These are phyloP conservation scores for Pristionchus pacificus DNA, from an alignment of 1,140 invertebrate genomes.

Conservation along the genomic window DNA sequence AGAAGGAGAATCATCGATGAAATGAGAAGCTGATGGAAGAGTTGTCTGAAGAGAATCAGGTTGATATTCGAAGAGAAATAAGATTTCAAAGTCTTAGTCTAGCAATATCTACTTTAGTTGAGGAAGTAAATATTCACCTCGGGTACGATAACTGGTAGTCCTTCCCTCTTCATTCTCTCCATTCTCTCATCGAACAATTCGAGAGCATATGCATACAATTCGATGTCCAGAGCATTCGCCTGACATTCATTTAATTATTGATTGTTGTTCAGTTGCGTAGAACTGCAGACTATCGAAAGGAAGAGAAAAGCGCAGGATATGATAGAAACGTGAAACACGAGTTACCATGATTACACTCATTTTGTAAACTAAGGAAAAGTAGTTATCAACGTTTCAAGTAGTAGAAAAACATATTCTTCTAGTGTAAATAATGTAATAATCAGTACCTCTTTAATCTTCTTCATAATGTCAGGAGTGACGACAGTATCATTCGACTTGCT, in stretches of 20 bases:
- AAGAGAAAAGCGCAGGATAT: too few relatives aligned
- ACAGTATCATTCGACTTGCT: constrained; percentile 69
- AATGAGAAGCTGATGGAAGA: neutral
- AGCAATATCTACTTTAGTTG: neutral
- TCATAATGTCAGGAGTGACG: constrained; percentile 70
- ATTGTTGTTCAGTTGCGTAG: too few relatives aligned
- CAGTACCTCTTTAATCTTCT: constrained; percentile 67
- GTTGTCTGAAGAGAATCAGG: neutral
- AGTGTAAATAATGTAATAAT: neutral
- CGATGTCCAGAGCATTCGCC: constrained; percentile 82
- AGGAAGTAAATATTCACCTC: neutral
- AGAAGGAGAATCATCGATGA: neutral
- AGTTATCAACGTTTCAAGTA: too few relatives aligned
- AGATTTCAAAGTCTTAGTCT: neutral
- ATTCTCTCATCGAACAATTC: constrained; percentile 81
- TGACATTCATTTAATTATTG: too few relatives aligned
- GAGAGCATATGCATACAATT: constrained; percentile 88
- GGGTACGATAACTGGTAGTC: neutral
- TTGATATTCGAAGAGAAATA: too few relatives aligned
- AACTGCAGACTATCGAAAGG: too few relatives aligned
- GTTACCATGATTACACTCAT: too few relatives aligned
- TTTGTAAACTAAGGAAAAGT: too few relatives aligned
- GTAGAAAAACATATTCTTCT: too few relatives aligned
- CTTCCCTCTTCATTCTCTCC: constrained; percentile 66
- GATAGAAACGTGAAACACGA: too few relatives aligned